Conservation (phyloP, 2,888 invertebrate genomes). For the Podabrus alpinus region DNA sequence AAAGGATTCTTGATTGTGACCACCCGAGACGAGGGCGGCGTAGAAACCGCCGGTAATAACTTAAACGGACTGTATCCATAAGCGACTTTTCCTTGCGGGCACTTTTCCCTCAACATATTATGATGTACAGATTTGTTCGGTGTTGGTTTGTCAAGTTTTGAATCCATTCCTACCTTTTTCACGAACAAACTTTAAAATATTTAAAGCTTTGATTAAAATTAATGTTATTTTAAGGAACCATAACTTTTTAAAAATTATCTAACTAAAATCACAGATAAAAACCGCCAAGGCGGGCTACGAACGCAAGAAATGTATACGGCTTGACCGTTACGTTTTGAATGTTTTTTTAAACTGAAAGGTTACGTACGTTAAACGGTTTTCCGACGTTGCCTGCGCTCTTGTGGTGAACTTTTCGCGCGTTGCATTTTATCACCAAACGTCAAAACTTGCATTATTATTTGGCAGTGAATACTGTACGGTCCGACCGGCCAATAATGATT, state of each 20-base stretch:
- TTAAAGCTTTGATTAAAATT: neutral
- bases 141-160: neutral
- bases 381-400: neutral
- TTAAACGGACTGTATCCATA: conserved; percentile 47
- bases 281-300: neutral
- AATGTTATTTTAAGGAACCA: neutral
- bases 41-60: conserved; percentile 55
- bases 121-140: conserved; percentile 8
- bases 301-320: neutral
- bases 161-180: neutral
- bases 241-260: neutral
- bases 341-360: neutral
- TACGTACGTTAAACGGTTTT: neutral
- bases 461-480: no score
- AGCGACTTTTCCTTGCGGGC: conserved; percentile 26
- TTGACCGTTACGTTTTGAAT: neutral
- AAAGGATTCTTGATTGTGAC: conserved; percentile 70
- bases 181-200: neutral
- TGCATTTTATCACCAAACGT: neutral
- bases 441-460: no score
- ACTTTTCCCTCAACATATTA: conserved; percentile 23
- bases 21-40: conserved; percentile 61
- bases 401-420: neutral
- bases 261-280: conserved; percentile 2
- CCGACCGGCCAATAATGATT: no score